Evolutionary conservation across 2,888 invertebrate species (phyloP).

Genomic region (Abrostola triplasia): DNA sequence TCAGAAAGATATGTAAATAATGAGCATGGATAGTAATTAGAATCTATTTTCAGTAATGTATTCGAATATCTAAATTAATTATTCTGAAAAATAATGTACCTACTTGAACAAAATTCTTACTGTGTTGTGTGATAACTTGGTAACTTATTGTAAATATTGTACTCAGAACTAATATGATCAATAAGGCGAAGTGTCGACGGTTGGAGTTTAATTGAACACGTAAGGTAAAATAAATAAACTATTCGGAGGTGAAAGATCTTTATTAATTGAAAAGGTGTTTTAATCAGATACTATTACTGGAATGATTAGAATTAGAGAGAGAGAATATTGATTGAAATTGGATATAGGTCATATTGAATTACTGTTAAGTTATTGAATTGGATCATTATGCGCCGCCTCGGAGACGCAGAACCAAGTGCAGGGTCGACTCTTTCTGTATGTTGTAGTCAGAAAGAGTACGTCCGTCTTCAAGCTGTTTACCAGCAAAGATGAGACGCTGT

Average conservation of each 20-base stretch:
- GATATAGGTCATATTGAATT: conserved; percentile 33
- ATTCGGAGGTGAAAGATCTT: conserved; percentile 41
- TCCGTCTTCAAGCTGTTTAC: conserved; percentile 69
- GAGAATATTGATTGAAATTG: conserved; percentile 43
- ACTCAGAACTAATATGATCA: too few relatives aligned
- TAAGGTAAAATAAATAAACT: too few relatives aligned
- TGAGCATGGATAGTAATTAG: too few relatives aligned
- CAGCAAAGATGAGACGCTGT: conserved; percentile 68
- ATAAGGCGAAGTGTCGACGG: too few relatives aligned
- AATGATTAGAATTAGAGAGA: conserved; percentile 61
- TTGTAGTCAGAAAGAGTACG: conserved; percentile 70
- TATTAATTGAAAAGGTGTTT: conserved; percentile 53
- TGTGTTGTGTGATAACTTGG: too few relatives aligned
- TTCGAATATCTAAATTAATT: too few relatives aligned
- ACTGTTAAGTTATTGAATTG: conserved; percentile 21
- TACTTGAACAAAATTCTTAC: too few relatives aligned
- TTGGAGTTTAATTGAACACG: too few relatives aligned
- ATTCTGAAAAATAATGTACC: too few relatives aligned
- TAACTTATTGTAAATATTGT: too few relatives aligned
- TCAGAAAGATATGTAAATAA: too few relatives aligned
- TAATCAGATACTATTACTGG: conserved; percentile 66
- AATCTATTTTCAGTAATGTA: too few relatives aligned
- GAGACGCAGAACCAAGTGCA: conserved; percentile 68
- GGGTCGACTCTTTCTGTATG: conserved; percentile 69
- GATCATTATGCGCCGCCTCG: conserved; percentile 58